These are phyloP conservation scores for Drosophila fungiperda DNA, from an alignment of 2,888 invertebrate genomes.

Conservation along the genomic window DNA sequence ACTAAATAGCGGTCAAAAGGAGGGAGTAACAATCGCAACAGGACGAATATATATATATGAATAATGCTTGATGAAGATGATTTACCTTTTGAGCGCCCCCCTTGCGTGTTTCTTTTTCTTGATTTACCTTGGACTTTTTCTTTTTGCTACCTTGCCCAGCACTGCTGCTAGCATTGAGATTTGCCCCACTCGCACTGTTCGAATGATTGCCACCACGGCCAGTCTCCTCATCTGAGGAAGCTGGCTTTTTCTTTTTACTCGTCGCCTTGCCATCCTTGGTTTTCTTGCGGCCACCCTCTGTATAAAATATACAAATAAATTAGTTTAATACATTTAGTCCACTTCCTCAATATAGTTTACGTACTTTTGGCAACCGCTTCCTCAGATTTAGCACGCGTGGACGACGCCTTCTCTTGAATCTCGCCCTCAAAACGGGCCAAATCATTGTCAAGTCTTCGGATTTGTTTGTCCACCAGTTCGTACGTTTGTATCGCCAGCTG, in stretches of 20 bases:
- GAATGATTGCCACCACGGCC: slow-evolving; percentile 64
- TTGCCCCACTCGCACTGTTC: slow-evolving; percentile 46
- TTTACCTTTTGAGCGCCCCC: slow-evolving; percentile 85
- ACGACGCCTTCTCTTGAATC: slow-evolving; percentile 96
- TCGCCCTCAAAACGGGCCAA: slow-evolving; percentile 98
- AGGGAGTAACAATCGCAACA: slow-evolving; percentile 27
- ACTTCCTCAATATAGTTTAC: not conserved
- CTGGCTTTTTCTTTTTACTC: slow-evolving; percentile 88
- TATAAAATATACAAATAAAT: slow-evolving; percentile 24
- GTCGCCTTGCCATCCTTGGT: slow-evolving; percentile 87
- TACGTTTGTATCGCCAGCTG: slow-evolving; percentile 99
- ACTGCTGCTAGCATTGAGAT: slow-evolving; percentile 66
- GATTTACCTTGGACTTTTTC: slow-evolving; percentile 86
- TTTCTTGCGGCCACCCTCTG: slow-evolving; percentile 90
- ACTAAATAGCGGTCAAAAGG: slow-evolving; percentile 30
- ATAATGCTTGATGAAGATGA: slow-evolving; percentile 72
- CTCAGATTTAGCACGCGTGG: slow-evolving; percentile 90
- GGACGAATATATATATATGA: slow-evolving; percentile 15
- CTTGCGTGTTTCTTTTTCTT: slow-evolving; percentile 86
- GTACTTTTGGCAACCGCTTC: slow-evolving; percentile 88
- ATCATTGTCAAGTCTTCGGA: slow-evolving; percentile 97
- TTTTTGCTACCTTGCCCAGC: slow-evolving; percentile 85
- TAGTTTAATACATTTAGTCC: not conserved
- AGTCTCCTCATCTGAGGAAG: slow-evolving; percentile 84
- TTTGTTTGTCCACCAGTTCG: slow-evolving; percentile 99